Conservation (phyloP, 2,797 vertebrate genomes). For the Melanogrammus aeglefinus region DNA sequence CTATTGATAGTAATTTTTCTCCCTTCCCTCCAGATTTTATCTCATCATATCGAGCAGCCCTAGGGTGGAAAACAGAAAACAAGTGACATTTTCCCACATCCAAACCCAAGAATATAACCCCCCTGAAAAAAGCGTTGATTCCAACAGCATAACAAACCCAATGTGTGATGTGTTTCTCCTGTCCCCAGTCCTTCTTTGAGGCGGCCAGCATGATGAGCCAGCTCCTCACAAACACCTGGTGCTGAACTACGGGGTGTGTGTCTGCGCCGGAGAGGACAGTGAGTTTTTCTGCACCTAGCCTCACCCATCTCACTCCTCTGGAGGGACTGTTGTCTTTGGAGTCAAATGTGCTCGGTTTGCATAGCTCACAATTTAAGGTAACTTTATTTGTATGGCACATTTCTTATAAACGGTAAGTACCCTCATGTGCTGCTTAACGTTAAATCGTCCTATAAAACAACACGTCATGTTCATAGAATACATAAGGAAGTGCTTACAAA, state of each 20-base stretch:
- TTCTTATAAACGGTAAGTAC: no score
- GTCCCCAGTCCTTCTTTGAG: slow-evolving; percentile 91
- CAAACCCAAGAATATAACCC: no score
- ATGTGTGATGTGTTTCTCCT: background rate
- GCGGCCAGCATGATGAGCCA: slow-evolving; percentile 99
- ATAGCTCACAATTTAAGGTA: background rate
- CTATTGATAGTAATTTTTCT: no score
- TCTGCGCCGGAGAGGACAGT: slow-evolving; percentile 91
- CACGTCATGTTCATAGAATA: background rate
- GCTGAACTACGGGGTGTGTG: slow-evolving; percentile 94
- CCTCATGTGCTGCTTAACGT: no score
- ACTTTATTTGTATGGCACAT: background rate
- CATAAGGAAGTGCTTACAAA: background rate
- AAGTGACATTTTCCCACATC: background rate
- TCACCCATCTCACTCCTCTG: background rate
- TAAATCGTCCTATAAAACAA: no score
- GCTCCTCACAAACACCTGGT: slow-evolving; percentile 95
- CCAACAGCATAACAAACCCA: background rate
- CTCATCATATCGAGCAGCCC: no score
- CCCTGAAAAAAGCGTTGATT: no score
- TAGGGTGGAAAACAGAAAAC: background rate
- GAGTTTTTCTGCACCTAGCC: no score
- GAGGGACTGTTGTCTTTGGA: background rate
- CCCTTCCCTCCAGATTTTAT: no score
- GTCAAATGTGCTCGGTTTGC: background rate